Evolutionary conservation across 2,797 vertebrate genomes (phyloP).

Genomic region (Amazona ochrocephala): DNA sequence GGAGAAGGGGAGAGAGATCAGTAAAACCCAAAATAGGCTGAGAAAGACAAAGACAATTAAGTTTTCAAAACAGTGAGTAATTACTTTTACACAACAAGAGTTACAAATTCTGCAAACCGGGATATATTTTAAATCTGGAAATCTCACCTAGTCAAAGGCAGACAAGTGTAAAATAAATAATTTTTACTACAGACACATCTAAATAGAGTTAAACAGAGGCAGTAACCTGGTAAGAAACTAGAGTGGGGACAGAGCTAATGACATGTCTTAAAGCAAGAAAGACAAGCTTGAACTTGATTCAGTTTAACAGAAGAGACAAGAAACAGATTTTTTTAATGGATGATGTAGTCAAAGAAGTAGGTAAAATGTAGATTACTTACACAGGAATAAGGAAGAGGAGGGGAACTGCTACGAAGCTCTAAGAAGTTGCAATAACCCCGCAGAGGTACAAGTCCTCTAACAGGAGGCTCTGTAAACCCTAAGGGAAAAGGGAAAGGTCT

Average conservation of each 20-base stretch:
- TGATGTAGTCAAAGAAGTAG: constrained; percentile 1
- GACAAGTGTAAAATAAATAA: not conserved
- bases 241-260: constrained; percentile 50
- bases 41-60: not conserved
- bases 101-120: not conserved
- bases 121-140: not conserved
- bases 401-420: not conserved
- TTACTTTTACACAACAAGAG: not conserved
- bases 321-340: not conserved
- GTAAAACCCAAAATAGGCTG: not conserved
- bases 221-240: constrained; percentile 22
- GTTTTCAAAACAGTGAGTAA: not conserved
- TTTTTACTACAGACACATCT: constrained; percentile 12
- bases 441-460: not conserved
- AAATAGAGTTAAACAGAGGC: constrained; percentile 19
- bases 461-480: not conserved
- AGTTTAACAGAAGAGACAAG: constrained; percentile 44
- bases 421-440: not conserved
- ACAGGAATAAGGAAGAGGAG: not conserved
- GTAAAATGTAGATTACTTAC: constrained; percentile 3
- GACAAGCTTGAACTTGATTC: constrained; percentile 56
- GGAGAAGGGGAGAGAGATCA: not conserved
- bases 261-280: constrained; percentile 37
- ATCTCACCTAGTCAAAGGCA: constrained; percentile 18
- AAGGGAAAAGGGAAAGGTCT: not conserved